These are phyloP conservation scores for Crioceris asparagi DNA, from an alignment of 2,888 invertebrate genomes.

Conservation along the genomic window DNA sequence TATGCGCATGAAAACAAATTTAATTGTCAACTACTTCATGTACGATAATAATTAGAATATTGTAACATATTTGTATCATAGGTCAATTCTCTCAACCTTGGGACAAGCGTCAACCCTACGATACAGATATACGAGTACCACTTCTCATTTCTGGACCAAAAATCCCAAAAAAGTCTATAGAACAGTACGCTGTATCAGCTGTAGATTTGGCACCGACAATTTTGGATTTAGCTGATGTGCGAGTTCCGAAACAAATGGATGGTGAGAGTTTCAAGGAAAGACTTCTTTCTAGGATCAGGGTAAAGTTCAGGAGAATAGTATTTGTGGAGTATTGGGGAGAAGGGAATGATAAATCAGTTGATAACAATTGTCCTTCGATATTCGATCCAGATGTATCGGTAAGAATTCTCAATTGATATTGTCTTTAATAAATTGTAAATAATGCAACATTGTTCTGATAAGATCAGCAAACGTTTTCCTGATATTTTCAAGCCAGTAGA, in stretches of 20 bases:
- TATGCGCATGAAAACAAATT: no score
- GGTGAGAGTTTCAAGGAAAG: slow-evolving; percentile 27
- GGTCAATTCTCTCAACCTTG: slow-evolving; percentile 81
- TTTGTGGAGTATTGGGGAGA: slow-evolving; percentile 80
- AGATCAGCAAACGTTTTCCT: no score
- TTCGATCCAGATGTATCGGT: slow-evolving; percentile 51
- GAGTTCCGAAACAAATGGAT: slow-evolving; percentile 24
- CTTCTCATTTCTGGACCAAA: slow-evolving; percentile 69
- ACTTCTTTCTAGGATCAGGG: slow-evolving; percentile 12
- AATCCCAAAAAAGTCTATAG: slow-evolving; percentile 40
- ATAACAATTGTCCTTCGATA: slow-evolving; percentile 54
- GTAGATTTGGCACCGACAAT: slow-evolving; percentile 84
- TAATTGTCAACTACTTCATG: no score
- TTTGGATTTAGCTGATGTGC: slow-evolving; percentile 54
- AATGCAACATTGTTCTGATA: no score
- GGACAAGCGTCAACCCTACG: slow-evolving; percentile 86
- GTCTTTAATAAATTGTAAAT: no score
- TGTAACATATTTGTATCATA: slow-evolving; percentile 28
- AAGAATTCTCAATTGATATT: no score
- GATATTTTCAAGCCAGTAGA: no score
- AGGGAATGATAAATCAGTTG: slow-evolving; percentile 45
- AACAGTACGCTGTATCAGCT: slow-evolving; percentile 52
- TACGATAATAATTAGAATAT: no score
- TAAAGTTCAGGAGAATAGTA: slow-evolving; percentile 43
- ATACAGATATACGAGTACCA: slow-evolving; percentile 79